Evolutionary conservation across 1,140 invertebrate genomes (phyloP), one percentile per base, ranked within the genome.

Genomic region (Meloidogyne chitwoodi): DNA sequence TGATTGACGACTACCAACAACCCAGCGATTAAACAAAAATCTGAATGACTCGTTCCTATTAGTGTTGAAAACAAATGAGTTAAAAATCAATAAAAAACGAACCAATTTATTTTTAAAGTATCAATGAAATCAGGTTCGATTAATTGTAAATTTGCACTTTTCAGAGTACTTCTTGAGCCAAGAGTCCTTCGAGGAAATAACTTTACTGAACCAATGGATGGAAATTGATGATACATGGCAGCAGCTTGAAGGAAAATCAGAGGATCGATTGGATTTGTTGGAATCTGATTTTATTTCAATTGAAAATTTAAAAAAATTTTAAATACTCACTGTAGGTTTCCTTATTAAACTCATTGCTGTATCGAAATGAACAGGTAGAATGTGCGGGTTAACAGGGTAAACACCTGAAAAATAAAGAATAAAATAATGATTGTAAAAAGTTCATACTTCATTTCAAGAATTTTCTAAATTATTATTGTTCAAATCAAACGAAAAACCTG

Each of bases 51-150:
- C 48, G 10, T 56, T 56, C 48, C 48, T 56, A 5, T n/a, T 56
- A 56, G 14, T 48, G 5, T 19, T 48, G 16, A 1, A 19, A 48
- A 48, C 16, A 3, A 48, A 12, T 12, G 5, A 48, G 5, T 19
- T 19, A 48, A 48, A 56, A 56, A 2, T 56, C 6, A 6, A 44
- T 56, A 6, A n/a, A n/a, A 48, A 48, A 48, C 29, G 24, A 16
- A 73, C 71, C 71, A 73, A 63, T 73, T 34, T 6, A 64, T 56
- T 61, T 64, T 11, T 61, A 73, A 64, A 16, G 56, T 2, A 22
- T 73, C 71, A 61, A 73, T 63, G n/a, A 73, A 73, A 61, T 27
- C 61, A 4, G 71, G 24, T 38, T 73, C 71, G 64, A 73, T 73
- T 34, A 24, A 56, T 24, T 73, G 71, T 56, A 73, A 31, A 26